A percentile compares a stretch with the other conserved stretches of the same genome.
Conservation (phyloP, 2,113 vertebrate species). For the Lontra canadensis region DNA sequence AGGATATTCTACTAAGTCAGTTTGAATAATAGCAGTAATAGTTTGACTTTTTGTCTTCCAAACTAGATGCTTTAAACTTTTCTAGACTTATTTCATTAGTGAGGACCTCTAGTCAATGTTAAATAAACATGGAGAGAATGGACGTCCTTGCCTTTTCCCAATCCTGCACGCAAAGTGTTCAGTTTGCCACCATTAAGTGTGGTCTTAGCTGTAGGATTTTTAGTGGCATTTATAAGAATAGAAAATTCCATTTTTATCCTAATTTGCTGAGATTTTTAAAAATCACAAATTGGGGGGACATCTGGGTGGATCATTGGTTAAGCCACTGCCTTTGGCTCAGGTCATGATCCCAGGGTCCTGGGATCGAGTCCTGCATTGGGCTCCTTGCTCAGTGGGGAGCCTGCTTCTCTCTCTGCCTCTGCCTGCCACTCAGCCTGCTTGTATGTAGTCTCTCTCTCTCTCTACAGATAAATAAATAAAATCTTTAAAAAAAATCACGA, state of each 20-base stretch:
- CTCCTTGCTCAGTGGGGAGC: no score
- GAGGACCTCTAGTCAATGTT: not conserved
- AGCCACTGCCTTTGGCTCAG: no score
- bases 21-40: not conserved
- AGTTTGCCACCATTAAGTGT: not conserved
- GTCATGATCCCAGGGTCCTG: no score
- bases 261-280: no score
- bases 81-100: not conserved
- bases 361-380: no score
- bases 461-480: no score
- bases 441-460: no score
- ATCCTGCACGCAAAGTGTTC: fast-evolving
- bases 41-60: not conserved
- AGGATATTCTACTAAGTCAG: not conserved
- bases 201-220: not conserved
- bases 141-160: fast-evolving
- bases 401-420: no score
- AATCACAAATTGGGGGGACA: not conserved
- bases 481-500: not conserved
- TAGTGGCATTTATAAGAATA: no score
- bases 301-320: no score
- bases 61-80: not conserved
- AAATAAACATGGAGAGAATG: not conserved
- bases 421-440: no score
- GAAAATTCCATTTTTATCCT: not conserved